Evolutionary conservation across 2,797 vertebrate species (phyloP).

Genomic region (Alfaro cultratus): DNA sequence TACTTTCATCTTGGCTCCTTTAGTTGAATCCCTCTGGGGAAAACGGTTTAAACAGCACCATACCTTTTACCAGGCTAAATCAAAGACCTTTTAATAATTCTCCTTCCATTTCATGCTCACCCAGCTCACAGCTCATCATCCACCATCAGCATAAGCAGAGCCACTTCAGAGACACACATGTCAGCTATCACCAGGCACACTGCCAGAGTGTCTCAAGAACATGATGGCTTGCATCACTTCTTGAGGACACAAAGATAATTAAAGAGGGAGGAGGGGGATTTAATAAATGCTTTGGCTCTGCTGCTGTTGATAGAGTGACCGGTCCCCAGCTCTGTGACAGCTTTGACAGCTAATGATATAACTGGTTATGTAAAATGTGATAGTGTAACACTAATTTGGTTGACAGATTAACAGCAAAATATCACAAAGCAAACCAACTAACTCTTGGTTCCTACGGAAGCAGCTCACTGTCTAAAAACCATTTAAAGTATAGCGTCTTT

Average conservation of each 20-base stretch:
- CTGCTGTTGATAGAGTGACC: slow-evolving; percentile 68
- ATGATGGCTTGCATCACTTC: slow-evolving; percentile 65
- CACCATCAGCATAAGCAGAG: slow-evolving; percentile 51
- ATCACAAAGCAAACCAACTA: slow-evolving; percentile 63
- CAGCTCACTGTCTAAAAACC: slow-evolving; percentile 28
- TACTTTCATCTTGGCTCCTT: slow-evolving; percentile 55
- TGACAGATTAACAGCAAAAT: slow-evolving; percentile 67
- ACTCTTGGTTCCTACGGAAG: slow-evolving; percentile 47
- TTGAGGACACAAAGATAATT: slow-evolving; percentile 75
- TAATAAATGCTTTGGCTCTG: slow-evolving; percentile 71
- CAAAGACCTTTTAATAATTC: slow-evolving; percentile 68
- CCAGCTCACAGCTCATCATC: slow-evolving; percentile 67
- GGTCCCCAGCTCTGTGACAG: slow-evolving; percentile 58
- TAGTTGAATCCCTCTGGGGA: slow-evolving; percentile 37
- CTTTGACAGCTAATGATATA: slow-evolving; percentile 74
- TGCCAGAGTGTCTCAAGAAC: slow-evolving; percentile 74
- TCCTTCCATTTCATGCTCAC: slow-evolving; percentile 61
- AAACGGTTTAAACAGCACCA: slow-evolving; percentile 53
- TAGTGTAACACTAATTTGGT: slow-evolving; percentile 72
- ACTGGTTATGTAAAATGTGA: slow-evolving; percentile 70
- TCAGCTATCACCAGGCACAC: slow-evolving; percentile 59
- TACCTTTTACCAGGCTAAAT: slow-evolving; percentile 59
- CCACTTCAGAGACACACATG: slow-evolving; percentile 63
- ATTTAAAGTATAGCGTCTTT: slow-evolving; percentile 13
- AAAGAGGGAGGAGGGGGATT: slow-evolving; percentile 73